phyloP scores from a whole-genome alignment of 2,113 vertebrate species.

The Gadus macrocephalus region DNA sequence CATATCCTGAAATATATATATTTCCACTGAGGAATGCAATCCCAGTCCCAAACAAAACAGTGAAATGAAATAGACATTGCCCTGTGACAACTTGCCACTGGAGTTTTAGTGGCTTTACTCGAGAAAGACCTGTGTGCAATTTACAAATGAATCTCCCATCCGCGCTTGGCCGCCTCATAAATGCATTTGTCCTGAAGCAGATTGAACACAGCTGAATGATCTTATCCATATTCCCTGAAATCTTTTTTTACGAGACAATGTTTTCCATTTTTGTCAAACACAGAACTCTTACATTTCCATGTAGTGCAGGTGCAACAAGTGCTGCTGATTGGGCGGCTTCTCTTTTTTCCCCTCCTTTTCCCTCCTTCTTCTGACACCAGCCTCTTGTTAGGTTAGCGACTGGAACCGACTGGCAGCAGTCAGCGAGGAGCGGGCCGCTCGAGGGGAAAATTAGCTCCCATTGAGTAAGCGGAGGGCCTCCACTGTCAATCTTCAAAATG shows the following conservation, averaged over 20 bases:
- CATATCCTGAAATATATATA: too few species aligned
- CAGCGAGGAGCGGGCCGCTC: conserved; percentile 24
- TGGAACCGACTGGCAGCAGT: conserved; percentile 61
- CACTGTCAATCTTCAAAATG: not conserved
- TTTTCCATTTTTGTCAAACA: conserved; percentile 58
- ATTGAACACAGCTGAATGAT: conserved; percentile 71
- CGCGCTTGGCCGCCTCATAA: conserved; percentile 59
- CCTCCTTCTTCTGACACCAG: conserved; percentile 36
- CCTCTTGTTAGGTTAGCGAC: conserved; percentile 63
- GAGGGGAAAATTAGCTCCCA: conserved; percentile 46
- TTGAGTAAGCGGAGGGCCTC: conserved; percentile 16
- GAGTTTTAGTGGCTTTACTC: conserved; percentile 21
- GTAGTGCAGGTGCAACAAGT: conserved; percentile 69
- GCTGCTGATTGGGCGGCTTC: conserved; percentile 62
- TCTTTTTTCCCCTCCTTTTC: conserved; percentile 21
- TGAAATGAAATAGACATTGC: too few species aligned
- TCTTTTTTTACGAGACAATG: conserved; percentile 45
- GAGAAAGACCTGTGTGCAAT: conserved; percentile 58
- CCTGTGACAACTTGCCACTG: too few species aligned
- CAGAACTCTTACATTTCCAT: conserved; percentile 64
- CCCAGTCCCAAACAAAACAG: too few species aligned
- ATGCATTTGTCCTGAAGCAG: conserved; percentile 70
- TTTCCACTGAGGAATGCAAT: too few species aligned
- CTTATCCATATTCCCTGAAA: conserved; percentile 70
- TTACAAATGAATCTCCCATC: conserved; percentile 69